Base-by-base conservation (phyloP, 2,888 invertebrate species). In the Thymelicus sylvestris region DNA sequence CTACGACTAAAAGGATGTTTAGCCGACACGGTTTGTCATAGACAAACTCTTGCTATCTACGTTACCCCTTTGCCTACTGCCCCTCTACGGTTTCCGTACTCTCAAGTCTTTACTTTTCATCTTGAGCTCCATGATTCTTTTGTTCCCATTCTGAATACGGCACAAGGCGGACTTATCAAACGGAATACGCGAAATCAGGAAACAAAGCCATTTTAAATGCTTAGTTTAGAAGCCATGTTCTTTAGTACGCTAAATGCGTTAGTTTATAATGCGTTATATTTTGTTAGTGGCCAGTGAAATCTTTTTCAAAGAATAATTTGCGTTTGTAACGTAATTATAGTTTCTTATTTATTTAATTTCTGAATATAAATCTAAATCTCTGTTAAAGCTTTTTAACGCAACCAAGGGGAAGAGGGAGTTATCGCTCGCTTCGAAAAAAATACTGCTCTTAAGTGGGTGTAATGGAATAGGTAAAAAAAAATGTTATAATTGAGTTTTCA, bases 61-160 rank as follows among this genome's bases (percentile, higher is more conserved):
- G 55, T 63, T 63, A 38, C 62, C 64, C 55, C 57, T 68, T 63
- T 57, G 68, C 68, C 68, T 38, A 68, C 47, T 48, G 62, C 63
- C 63, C 38, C 61, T 48, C 50, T 55, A 47, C 62, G 52, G 69
- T 47, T 6, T 55, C 63, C 57, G 39, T 6, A 52, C 39, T 61
- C 61, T 67, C 67, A 15, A 24, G 48, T 67, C 67, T 67, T 67
- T 67, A 44, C 67, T 68, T 68, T 68, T 68, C 68, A 68, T 68
- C 68, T 44, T 50, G 41, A 19, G 55, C 68, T 68, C 67, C 52
- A 62, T 38, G 6, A 12, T 47, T 55, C 68, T 63, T 68, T 68
- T 68, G 67, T 63, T 68, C 47, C n/a, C n/a, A 67, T 39, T 52
- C 24, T 62, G 44, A 24, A 47, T 38, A 44, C 52, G 52, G 8